Conservation (phyloP, 2,888 invertebrate genomes). For the Dastarcus helophoroides region DNA sequence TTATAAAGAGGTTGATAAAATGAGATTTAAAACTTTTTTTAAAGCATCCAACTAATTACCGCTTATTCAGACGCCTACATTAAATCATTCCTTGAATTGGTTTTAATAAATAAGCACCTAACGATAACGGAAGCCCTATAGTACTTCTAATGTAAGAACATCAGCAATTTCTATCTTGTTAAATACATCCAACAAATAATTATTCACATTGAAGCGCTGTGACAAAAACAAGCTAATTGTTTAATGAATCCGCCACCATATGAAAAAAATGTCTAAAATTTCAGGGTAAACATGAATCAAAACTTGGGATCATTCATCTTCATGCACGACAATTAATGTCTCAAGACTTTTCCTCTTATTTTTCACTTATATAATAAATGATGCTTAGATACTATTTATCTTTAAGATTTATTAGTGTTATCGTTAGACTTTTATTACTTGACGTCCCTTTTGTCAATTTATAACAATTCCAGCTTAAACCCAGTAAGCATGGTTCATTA, state of each 20-base stretch:
- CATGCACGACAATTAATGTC: conserved; percentile 32
- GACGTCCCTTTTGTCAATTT: conserved; percentile 25
- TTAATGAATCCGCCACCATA: conserved; percentile 6
- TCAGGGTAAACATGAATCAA: conserved; percentile 15
- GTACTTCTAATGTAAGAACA: too few species aligned
- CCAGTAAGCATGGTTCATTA: conserved; percentile 16
- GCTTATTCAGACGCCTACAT: too few species aligned
- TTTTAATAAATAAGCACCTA: too few species aligned
- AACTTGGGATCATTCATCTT: conserved; percentile 26
- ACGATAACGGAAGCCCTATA: too few species aligned
- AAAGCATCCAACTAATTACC: too few species aligned
- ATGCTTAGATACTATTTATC: conserved; percentile 28
- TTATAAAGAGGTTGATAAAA: too few species aligned
- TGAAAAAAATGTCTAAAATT: conserved; percentile 9
- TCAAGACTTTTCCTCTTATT: conserved; percentile 29
- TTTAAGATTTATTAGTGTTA: conserved; percentile 30
- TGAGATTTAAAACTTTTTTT: too few species aligned
- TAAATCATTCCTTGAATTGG: too few species aligned
- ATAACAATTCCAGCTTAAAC: conserved; percentile 22
- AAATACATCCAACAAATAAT: too few species aligned
- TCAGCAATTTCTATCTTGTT: too few species aligned
- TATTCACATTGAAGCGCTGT: too few species aligned
- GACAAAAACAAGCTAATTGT: conserved; percentile 9
- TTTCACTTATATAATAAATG: conserved; percentile 31
- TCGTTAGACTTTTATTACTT: conserved; percentile 25